Conservation (phyloP, 2,797 vertebrate genomes). For the Simalia tracyae region DNA sequence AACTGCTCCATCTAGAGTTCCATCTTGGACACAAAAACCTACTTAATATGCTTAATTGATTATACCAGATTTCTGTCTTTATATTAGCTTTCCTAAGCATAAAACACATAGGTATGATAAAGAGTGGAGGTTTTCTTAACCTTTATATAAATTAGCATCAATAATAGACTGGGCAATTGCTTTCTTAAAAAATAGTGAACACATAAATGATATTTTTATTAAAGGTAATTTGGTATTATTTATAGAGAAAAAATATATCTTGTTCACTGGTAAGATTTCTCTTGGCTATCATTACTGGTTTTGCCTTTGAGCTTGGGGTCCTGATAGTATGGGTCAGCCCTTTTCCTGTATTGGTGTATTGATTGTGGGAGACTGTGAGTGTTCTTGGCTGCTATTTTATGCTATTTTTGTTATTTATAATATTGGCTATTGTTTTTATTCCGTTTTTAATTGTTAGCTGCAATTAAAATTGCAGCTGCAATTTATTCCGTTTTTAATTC, state of each 20-base stretch:
- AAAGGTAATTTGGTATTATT: not conserved
- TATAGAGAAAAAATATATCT: not conserved
- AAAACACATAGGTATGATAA: not conserved
- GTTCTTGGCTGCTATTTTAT: too few relatives aligned
- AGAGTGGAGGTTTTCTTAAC: not conserved
- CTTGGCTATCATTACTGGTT: not conserved
- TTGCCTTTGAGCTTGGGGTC: not conserved
- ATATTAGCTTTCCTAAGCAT: conserved; percentile 17
- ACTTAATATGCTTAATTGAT: conserved; percentile 56
- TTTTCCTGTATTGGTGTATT: too few relatives aligned
- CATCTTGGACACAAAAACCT: conserved; percentile 49
- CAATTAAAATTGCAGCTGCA: too few relatives aligned
- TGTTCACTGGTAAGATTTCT: not conserved
- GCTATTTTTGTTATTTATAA: too few relatives aligned
- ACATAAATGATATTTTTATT: not conserved
- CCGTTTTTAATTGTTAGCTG: too few relatives aligned
- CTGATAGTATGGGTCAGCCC: too few relatives aligned
- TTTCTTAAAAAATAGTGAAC: not conserved
- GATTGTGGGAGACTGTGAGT: too few relatives aligned
- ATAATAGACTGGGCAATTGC: not conserved
- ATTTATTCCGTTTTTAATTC: too few relatives aligned
- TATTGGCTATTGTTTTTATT: too few relatives aligned
- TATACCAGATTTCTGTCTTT: not conserved
- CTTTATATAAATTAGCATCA: not conserved
- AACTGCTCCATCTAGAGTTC: conserved; percentile 79